Base-by-base conservation (phyloP, 2,797 vertebrate genomes). In the Limosa lapponica region DNA sequence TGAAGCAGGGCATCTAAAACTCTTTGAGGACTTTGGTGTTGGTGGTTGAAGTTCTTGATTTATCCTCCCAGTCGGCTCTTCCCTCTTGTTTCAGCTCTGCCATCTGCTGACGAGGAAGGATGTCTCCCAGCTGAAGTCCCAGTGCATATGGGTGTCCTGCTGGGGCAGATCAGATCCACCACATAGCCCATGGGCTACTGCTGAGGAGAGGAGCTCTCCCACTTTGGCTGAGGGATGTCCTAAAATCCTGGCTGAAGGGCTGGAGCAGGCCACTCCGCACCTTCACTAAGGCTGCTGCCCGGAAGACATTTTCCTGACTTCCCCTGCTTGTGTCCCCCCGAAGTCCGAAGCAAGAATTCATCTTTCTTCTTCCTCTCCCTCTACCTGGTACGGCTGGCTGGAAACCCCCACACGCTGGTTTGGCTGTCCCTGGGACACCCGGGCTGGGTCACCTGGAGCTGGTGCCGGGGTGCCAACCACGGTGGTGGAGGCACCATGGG, bases 361-460 rank as follows among this genome's bases (percentile, higher is more conserved):
- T 55, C 34, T 82, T 72, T 59, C 48, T 46, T 77, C 32, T 44
- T 52, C 28, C 8, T 78, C 34, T 78, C 25, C 46, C 24, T 81
- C 77, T 69, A 28, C 32, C 51, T 48, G 75, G 4, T 58, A 18
- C 0, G 0, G 22, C 49, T 2, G 5, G 22, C 69, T 87, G 70
- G 36, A 85, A 72, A 7, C 11, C 19, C 18, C 28, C 9, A 11
- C 25, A 11, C 1, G 1, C 1, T 2, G 10, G 15, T 70, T 49
- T 2, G 0, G 43, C 58, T 62, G 28, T n/a, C 11, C 10, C n/a
- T 17, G 36, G 36, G 14, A 28, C 5, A 3, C 64, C 1, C 0
- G 14, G n/a, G 15, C 39, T 46, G 27, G 13, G 8, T 41, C 36
- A 61, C 17, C 27, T 6, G 2, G 57, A 44, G 23, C 52, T 59